Conservation (phyloP, 2,113 vertebrate genomes). For the Rallus limicola region DNA sequence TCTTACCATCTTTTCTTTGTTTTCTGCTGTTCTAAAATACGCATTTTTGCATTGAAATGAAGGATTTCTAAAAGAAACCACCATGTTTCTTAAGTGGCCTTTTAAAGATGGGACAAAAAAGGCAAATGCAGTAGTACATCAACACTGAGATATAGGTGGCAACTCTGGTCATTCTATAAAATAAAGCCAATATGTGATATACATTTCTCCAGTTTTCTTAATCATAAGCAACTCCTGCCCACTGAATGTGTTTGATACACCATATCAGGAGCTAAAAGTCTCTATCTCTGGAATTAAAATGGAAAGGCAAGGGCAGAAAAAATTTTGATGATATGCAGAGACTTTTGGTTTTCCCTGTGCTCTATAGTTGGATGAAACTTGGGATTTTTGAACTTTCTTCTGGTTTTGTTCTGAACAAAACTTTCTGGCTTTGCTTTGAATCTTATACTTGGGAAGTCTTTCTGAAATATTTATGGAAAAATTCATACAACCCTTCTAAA, state of each 20-base stretch:
- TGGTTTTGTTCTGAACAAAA: background rate
- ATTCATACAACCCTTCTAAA: background rate
- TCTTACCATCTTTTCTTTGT: background rate
- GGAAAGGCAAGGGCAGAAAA: background rate
- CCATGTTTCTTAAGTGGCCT: background rate
- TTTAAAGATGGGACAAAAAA: background rate
- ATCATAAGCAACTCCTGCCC: background rate
- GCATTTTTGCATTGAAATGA: background rate
- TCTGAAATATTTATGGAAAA: background rate
- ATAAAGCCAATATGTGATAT: background rate
- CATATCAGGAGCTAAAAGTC: background rate
- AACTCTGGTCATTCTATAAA: background rate
- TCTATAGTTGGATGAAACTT: background rate
- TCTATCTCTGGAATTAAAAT: background rate
- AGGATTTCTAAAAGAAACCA: constrained; percentile 27
- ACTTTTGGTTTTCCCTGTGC: background rate
- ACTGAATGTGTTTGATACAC: background rate
- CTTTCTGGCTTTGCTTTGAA: background rate
- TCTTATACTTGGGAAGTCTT: background rate
- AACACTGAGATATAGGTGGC: background rate
- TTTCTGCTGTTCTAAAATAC: constrained; percentile 40
- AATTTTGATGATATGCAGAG: background rate
- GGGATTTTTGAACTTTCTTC: background rate
- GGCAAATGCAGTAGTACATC: background rate
- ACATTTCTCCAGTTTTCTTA: background rate